Evolutionary conservation across 2,888 invertebrate species (phyloP).

Genomic region (Pammene aurita): DNA sequence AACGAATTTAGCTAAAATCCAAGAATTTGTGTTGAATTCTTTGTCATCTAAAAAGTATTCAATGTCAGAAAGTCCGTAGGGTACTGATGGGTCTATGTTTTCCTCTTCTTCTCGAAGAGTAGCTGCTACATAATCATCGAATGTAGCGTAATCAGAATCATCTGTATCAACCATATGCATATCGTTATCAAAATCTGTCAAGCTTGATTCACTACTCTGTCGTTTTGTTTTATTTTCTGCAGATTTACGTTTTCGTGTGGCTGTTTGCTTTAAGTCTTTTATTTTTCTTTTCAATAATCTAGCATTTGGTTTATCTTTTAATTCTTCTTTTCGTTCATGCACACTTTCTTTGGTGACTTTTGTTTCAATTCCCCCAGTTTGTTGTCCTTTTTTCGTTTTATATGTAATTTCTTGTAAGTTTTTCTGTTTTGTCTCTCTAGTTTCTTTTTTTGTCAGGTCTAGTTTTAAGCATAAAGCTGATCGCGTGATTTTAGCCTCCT

Average conservation of each 20-base stretch:
- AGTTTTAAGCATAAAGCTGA: slow-evolving; percentile 11
- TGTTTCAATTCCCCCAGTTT: slow-evolving; percentile 6
- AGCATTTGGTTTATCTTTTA: slow-evolving; percentile 4
- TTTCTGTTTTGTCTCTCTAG: background rate
- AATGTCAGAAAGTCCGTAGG: slow-evolving; percentile 32
- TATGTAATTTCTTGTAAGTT: background rate
- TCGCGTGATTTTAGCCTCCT: slow-evolving; percentile 6
- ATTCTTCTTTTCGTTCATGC: slow-evolving; percentile 2
- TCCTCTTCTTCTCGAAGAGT: slow-evolving; percentile 22
- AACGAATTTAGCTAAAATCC: slow-evolving; percentile 42
- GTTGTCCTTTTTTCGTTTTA: background rate
- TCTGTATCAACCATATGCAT: slow-evolving; percentile 11
- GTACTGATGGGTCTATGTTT: slow-evolving; percentile 26
- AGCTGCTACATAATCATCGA: slow-evolving; percentile 19
- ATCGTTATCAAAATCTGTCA: slow-evolving; percentile 5
- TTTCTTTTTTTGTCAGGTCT: background rate
- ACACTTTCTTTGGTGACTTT: slow-evolving; percentile 1
- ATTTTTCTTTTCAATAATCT: background rate
- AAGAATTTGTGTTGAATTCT: slow-evolving; percentile 37
- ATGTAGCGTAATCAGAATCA: slow-evolving; percentile 30
- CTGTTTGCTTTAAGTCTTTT: slow-evolving; percentile 7
- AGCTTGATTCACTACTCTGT: slow-evolving; percentile 19
- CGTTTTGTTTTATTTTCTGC: background rate
- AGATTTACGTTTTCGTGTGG: background rate
- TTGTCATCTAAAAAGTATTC: slow-evolving; percentile 16